A percentile compares a stretch with the other conserved stretches of the same genome.
Evolutionary conservation across 2,113 vertebrate genomes (phyloP).

Genomic region (Dipodomys spectabilis): DNA sequence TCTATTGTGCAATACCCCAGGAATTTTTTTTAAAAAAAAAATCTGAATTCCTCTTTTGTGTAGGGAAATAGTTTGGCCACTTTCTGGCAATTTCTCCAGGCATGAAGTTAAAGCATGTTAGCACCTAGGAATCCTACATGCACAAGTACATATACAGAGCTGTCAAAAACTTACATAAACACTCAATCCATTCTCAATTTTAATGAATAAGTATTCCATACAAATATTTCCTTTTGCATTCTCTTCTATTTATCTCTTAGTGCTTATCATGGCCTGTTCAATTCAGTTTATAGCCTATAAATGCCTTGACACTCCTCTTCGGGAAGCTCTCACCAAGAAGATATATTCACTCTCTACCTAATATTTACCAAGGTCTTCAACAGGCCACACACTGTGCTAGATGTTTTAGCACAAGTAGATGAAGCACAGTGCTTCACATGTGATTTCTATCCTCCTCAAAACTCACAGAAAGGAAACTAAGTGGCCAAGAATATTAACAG

Average conservation of each 20-base stretch:
- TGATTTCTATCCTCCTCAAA: neutral
- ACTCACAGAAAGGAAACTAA: neutral
- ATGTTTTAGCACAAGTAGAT: neutral
- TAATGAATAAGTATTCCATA: neutral
- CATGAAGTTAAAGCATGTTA: neutral
- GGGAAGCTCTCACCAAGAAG: neutral
- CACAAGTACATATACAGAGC: neutral
- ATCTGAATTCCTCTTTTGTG: neutral
- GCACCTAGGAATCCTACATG: neutral
- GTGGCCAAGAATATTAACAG: neutral
- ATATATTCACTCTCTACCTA: neutral
- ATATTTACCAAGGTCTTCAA: neutral
- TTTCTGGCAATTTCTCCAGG: neutral
- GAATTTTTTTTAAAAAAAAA: neutral
- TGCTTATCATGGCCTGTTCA: neutral
- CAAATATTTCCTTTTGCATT: neutral
- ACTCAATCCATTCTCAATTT: neutral
- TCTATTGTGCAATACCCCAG: neutral
- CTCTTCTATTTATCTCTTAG: neutral
- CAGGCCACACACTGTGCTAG: neutral
- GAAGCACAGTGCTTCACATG: neutral
- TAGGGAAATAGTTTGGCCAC: neutral
- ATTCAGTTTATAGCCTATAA: neutral
- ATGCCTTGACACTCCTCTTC: neutral
- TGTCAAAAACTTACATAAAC: neutral